phyloP scores from a whole-genome alignment of 2,113 vertebrate genomes.

The Atrichornis clamosus region DNA sequence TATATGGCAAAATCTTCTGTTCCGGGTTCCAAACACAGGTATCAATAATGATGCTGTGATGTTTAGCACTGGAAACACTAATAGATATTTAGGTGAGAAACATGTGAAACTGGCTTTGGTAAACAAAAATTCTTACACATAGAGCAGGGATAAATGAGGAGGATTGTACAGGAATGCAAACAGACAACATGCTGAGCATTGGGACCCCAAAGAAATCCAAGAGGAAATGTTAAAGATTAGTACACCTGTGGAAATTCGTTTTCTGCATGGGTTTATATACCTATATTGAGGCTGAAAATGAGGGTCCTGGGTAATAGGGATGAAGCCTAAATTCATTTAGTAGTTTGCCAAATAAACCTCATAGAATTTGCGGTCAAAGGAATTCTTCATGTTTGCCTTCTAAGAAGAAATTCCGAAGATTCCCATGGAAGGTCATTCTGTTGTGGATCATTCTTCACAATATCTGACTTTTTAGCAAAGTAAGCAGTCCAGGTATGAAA shows the following conservation, averaged over 20 bases:
- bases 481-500: rapidly evolving
- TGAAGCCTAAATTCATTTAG: neutral
- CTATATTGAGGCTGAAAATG: neutral
- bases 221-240: neutral
- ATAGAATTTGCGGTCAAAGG: neutral
- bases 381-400: neutral
- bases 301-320: neutral
- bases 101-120: neutral
- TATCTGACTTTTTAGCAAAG: neutral
- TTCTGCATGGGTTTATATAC: neutral
- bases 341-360: neutral
- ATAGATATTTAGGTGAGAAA: neutral
- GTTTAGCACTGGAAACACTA: neutral
- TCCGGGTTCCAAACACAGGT: neutral
- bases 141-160: neutral
- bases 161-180: neutral
- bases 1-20: neutral
- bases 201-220: neutral
- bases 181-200: neutral
- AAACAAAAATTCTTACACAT: neutral
- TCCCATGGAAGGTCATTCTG: neutral
- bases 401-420: neutral
- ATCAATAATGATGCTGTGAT: neutral
- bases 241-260: neutral
- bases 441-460: neutral